These are phyloP conservation scores for Chaetops frenatus DNA, from an alignment of 2,113 vertebrate species.

Conservation along the genomic window DNA sequence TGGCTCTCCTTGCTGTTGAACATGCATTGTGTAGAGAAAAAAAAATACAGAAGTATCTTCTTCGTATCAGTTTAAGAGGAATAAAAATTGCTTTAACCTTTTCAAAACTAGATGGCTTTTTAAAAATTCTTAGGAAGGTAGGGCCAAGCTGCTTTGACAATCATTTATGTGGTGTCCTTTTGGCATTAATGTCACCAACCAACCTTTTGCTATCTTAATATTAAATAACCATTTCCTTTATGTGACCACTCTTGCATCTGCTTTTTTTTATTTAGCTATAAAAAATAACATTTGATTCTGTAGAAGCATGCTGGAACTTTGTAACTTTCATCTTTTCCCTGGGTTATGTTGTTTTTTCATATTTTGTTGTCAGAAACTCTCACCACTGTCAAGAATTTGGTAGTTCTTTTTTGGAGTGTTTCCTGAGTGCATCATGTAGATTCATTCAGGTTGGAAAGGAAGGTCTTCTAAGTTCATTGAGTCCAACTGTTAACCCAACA, in stretches of 20 bases:
- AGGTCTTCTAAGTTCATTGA: neutral
- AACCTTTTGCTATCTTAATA: neutral
- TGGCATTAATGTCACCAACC: neutral
- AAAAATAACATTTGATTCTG: neutral
- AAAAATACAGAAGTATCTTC: neutral
- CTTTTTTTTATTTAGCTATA: neutral
- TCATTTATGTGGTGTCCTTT: neutral
- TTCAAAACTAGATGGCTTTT: neutral
- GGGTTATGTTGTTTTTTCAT: neutral
- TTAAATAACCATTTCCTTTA: neutral
- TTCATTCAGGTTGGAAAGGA: neutral
- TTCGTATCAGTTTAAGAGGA: neutral
- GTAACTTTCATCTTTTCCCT: neutral
- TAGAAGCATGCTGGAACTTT: neutral
- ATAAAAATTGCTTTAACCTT: neutral
- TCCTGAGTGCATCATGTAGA: neutral
- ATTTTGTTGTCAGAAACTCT: neutral
- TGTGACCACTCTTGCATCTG: neutral
- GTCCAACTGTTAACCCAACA: neutral
- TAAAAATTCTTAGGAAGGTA: neutral
- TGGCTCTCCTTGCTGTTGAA: neutral
- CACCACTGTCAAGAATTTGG: neutral
- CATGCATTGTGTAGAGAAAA: rapidly evolving
- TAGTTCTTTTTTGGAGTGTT: neutral
- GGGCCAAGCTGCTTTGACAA: neutral